phyloP scores from a whole-genome alignment of 2,113 vertebrate genomes.

The Oryzias celebensis region DNA sequence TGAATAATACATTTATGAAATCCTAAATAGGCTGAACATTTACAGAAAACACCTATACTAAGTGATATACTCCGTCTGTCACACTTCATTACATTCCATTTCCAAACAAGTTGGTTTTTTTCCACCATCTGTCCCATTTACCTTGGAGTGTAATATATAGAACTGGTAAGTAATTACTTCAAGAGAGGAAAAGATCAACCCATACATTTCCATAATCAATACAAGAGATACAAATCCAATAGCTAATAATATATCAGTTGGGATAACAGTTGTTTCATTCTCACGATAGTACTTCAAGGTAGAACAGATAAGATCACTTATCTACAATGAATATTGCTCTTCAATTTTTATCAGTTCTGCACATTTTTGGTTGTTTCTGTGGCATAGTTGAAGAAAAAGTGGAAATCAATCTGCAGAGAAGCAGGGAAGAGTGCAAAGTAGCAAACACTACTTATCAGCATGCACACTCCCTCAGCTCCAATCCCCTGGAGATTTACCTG shows the following conservation, averaged over 20 bases:
- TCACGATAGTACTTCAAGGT: neutral
- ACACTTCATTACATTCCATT: no score
- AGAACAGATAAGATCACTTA: neutral
- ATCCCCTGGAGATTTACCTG: conserved; percentile 9
- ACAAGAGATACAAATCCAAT: conserved; percentile 15
- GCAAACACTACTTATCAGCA: conserved; percentile 2
- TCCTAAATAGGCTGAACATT: conserved; percentile 11
- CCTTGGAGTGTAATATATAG: no score
- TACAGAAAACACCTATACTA: no score
- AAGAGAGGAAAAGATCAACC: neutral
- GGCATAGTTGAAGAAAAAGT: neutral
- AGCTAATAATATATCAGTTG: neutral
- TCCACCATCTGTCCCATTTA: no score
- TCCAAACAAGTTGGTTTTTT: no score
- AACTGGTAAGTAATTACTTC: neutral
- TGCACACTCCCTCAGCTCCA: conserved; percentile 6
- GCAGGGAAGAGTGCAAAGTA: conserved; percentile 6
- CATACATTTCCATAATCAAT: conserved; percentile 2
- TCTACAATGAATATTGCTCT: neutral
- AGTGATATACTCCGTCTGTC: no score
- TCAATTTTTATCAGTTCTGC: neutral
- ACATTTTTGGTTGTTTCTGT: neutral
- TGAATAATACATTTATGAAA: conserved; percentile 17
- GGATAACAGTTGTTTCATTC: conserved; percentile 4
- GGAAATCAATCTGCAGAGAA: conserved; percentile 2